A percentile compares a stretch with the other conserved stretches of the same genome.
Conservation (phyloP, 2,113 vertebrate genomes). For the Mellivora capensis region DNA sequence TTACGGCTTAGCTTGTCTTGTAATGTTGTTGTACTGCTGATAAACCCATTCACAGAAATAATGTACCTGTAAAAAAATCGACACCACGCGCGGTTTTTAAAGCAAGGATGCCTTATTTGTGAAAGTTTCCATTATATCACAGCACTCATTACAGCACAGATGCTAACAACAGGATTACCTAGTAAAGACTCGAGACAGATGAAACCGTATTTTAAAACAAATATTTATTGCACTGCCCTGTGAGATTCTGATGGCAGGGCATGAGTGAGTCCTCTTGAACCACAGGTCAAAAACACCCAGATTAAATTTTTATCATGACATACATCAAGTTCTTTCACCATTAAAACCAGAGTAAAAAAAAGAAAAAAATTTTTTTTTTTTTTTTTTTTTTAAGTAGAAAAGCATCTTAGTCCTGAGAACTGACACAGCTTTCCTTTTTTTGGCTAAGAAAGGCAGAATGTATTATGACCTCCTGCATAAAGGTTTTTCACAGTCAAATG, state of each 20-base stretch:
- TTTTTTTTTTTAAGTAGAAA: background rate
- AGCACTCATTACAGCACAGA: background rate
- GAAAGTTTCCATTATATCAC: background rate
- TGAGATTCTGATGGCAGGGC: background rate
- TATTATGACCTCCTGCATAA: slow-evolving; percentile 14
- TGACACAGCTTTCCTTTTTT: background rate
- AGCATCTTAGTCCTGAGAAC: background rate
- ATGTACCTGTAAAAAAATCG: slow-evolving; percentile 33
- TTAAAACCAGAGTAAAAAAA: slow-evolving; percentile 7
- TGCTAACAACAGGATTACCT: background rate
- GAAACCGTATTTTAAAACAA: slow-evolving; percentile 1
- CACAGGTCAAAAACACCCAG: background rate
- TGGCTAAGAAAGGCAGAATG: background rate
- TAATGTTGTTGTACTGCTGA: slow-evolving; percentile 55
- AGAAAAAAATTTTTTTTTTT: background rate
- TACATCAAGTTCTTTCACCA: background rate
- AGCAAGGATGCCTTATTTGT: background rate
- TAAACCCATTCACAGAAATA: slow-evolving; percentile 62
- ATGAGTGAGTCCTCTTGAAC: background rate
- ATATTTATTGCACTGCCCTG: background rate
- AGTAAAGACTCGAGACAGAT: background rate
- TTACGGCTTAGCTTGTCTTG: slow-evolving; percentile 56
- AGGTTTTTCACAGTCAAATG: background rate
- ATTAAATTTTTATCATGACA: slow-evolving; percentile 18
- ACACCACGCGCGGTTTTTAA: slow-evolving; percentile 31